These are phyloP conservation scores for Prenolepis imparis DNA, from an alignment of 2,888 invertebrate species.

Conservation along the genomic window DNA sequence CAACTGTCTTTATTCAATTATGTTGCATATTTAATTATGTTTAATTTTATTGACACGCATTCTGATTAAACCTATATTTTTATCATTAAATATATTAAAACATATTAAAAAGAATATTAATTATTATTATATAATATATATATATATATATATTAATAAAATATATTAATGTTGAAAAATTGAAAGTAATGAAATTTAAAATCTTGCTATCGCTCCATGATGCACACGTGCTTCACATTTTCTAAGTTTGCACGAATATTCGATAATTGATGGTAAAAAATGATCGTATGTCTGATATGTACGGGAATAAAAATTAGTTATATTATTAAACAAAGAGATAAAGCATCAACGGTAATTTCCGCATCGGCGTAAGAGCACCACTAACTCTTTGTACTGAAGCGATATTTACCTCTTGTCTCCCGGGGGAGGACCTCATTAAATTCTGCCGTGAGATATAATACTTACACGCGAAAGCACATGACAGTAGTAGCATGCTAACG, in stretches of 20 bases:
- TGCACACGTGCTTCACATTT: neutral
- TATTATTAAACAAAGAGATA: conserved; percentile 29
- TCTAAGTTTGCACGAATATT: neutral
- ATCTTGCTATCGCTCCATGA: neutral
- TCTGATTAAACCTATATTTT: neutral
- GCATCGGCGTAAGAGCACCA: neutral
- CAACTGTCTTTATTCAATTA: too few species aligned
- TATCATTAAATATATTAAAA: too few species aligned
- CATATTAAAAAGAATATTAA: too few species aligned
- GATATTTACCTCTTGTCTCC: conserved; percentile 17
- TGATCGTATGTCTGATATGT: neutral
- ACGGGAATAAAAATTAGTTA: conserved; percentile 38
- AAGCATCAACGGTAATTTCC: conserved; percentile 24
- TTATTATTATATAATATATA: too few species aligned
- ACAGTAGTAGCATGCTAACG: conserved; percentile 12
- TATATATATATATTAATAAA: neutral
- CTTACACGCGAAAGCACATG: conserved; percentile 27
- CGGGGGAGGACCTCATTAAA: conserved; percentile 42
- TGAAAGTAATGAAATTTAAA: neutral
- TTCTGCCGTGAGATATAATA: conserved; percentile 33
- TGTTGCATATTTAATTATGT: too few species aligned
- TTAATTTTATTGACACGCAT: too few species aligned
- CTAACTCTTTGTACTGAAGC: conserved; percentile 21
- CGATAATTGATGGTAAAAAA: too few species aligned
- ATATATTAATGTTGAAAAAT: neutral